These are phyloP conservation scores for Acrossocheilus fasciatus DNA, from an alignment of 2,797 vertebrate species.

Conservation along the genomic window DNA sequence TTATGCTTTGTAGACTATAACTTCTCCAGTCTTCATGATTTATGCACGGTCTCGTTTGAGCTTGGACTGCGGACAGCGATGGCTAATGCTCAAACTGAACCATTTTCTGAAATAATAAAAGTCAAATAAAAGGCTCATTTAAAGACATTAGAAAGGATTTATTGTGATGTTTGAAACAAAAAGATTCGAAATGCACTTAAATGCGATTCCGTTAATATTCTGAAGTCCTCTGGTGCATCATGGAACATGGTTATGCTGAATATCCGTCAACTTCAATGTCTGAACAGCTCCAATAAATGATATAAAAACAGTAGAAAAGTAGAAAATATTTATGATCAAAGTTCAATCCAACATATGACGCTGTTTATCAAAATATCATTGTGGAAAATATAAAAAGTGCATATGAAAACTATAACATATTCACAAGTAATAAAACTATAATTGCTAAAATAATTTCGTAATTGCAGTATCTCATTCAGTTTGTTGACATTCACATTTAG, in stretches of 20 bases:
- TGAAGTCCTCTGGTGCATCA: not conserved
- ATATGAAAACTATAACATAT: conserved; percentile 3
- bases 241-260: not conserved
- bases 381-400: not conserved
- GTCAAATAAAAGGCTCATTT: not conserved
- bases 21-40: conserved; percentile 54
- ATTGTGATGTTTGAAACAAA: not conserved
- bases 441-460: not conserved
- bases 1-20: conserved; percentile 50
- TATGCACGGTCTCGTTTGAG: conserved; percentile 13
- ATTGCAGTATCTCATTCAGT: not conserved
- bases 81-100: not conserved
- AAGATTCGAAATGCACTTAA: not conserved
- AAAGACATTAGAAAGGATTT: conserved; percentile 16
- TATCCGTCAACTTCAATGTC: not conserved
- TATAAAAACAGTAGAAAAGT: not conserved
- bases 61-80: not conserved
- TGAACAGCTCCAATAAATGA: not conserved
- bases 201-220: not conserved
- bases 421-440: not conserved
- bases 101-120: not conserved
- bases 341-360: not conserved
- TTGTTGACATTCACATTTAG: conserved; percentile 11
- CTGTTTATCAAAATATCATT: conserved; percentile 1
- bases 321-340: not conserved